Evolutionary conservation across 2,113 vertebrate species (phyloP).

Genomic region (Tragelaphus strepsiceros): DNA sequence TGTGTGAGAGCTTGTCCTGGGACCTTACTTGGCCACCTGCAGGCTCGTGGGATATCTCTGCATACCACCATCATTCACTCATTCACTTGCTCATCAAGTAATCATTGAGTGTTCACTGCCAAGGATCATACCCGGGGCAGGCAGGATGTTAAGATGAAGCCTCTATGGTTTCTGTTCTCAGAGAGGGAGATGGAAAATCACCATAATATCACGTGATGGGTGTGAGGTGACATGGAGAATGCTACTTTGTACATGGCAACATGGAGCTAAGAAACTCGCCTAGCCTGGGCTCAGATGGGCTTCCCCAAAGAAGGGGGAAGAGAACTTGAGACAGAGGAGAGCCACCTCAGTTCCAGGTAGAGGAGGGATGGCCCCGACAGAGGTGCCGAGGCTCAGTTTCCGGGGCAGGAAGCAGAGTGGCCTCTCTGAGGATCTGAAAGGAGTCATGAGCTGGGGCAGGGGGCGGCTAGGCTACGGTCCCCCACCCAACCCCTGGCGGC

Average conservation of each 20-base stretch:
- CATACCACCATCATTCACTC: not conserved
- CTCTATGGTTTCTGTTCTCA: not conserved
- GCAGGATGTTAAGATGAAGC: not conserved
- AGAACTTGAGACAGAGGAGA: not conserved
- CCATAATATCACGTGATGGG: not conserved
- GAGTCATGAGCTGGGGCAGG: not conserved
- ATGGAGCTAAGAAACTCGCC: not conserved
- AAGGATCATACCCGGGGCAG: not conserved
- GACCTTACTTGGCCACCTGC: not conserved
- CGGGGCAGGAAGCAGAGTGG: too few relatives aligned
- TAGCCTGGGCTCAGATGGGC: too few relatives aligned
- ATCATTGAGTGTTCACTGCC: fast-evolving
- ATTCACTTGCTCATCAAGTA: not conserved
- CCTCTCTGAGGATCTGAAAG: not conserved
- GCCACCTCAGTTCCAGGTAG: fast-evolving
- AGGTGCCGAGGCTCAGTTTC: not conserved
- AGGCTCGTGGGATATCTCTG: not conserved
- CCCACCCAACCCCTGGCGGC: fast-evolving
- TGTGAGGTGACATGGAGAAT: not conserved
- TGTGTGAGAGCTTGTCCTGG: not conserved
- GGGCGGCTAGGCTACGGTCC: not conserved
- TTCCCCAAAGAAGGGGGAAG: too few relatives aligned
- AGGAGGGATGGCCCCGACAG: fast-evolving
- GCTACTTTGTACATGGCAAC: too few relatives aligned
- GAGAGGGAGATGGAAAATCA: not conserved